Percentiles rank a stretch among this genome's conserved stretches.
phyloP scores from a whole-genome alignment of 2,113 vertebrate genomes.

The Aspidoscelis tigris region DNA sequence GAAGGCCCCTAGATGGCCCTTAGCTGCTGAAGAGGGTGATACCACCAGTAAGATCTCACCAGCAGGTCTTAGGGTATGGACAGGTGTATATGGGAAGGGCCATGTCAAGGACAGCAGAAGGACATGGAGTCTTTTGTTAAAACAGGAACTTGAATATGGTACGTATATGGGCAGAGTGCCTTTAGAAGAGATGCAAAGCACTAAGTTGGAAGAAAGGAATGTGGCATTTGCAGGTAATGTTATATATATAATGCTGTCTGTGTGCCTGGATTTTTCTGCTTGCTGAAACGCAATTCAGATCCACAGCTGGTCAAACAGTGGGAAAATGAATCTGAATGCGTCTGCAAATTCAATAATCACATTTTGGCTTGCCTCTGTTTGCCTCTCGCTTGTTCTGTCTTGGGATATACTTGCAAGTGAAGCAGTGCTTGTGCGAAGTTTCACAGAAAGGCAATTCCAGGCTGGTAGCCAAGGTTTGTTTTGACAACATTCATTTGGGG shows the following conservation, averaged over 20 bases:
- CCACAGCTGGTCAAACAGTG: conserved; percentile 3
- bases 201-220: conserved; percentile 1
- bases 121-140: background rate
- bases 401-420: background rate
- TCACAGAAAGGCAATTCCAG: conserved; percentile 37
- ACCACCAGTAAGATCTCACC: too few relatives aligned
- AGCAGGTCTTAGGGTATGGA: too few relatives aligned
- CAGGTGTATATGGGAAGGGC: too few relatives aligned
- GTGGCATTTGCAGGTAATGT: background rate
- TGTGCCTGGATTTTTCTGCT: background rate
- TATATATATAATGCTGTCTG: conserved; percentile 19
- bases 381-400: background rate
- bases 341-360: conserved; percentile 13
- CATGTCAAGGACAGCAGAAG: background rate
- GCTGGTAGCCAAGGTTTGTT: conserved; percentile 35
- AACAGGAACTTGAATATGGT: background rate
- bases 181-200: conserved; percentile 10
- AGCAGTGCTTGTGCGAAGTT: conserved; percentile 30
- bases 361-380: conserved; percentile 3
- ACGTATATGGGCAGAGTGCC: background rate
- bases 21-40: too few relatives aligned
- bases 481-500: conserved; percentile 41
- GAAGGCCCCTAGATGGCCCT: too few relatives aligned
- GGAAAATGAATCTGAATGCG: conserved; percentile 12
- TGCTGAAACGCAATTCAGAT: conserved; percentile 21